phyloP scores from a whole-genome alignment of 2,113 vertebrate species.

The Recurvirostra avosetta region DNA sequence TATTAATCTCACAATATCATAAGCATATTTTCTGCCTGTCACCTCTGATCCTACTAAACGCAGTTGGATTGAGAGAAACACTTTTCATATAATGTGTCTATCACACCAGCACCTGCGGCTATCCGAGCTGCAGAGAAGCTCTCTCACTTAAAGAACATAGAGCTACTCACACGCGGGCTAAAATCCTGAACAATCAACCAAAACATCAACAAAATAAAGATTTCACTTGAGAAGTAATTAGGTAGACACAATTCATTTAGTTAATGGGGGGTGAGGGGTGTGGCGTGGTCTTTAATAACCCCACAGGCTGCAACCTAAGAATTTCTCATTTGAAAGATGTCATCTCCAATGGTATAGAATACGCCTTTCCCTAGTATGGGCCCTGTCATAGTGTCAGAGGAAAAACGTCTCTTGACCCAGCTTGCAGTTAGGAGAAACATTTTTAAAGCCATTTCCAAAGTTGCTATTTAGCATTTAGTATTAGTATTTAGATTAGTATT shows the following conservation, averaged over 20 bases:
- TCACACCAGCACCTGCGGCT: neutral
- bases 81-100: neutral
- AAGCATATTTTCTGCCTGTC: neutral
- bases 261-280: neutral
- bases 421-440: neutral
- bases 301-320: neutral
- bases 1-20: neutral
- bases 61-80: neutral
- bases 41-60: neutral
- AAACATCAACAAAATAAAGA: neutral
- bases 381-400: neutral
- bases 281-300: neutral
- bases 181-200: neutral
- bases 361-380: accelerated
- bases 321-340: neutral
- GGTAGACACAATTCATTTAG: neutral
- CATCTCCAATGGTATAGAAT: neutral
- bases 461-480: neutral
- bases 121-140: neutral
- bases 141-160: neutral
- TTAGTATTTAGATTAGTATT: too few species aligned
- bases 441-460: neutral
- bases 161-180: neutral
- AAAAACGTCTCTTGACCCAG: neutral
- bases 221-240: neutral